These are phyloP conservation scores for Oscheius sp. DNA, from an alignment of 2,888 invertebrate species.

Conservation along the genomic window DNA sequence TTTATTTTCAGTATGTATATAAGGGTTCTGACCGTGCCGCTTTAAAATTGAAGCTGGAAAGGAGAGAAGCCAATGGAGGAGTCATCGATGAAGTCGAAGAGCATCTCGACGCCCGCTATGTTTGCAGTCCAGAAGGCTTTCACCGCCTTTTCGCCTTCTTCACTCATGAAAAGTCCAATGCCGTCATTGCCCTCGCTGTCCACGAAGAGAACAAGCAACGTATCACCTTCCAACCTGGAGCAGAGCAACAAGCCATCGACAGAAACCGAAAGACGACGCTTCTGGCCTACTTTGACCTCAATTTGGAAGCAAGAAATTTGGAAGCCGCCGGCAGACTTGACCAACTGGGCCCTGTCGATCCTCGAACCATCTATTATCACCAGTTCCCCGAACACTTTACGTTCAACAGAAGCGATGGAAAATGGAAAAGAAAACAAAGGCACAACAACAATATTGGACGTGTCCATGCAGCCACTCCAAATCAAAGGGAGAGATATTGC, in stretches of 20 bases:
- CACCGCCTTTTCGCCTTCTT: constrained; percentile 34
- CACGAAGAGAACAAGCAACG: not conserved
- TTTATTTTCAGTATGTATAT: constrained; percentile 44
- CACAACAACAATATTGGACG: constrained; percentile 13
- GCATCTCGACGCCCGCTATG: constrained; percentile 42
- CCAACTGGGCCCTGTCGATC: constrained; percentile 4
- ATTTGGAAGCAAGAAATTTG: not conserved
- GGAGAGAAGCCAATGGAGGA: constrained; percentile 5
- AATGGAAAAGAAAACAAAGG: not conserved
- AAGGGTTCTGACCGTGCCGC: constrained; percentile 57
- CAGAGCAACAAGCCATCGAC: not conserved
- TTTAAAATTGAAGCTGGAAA: not conserved
- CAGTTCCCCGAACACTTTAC: constrained; percentile 24
- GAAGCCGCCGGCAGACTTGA: not conserved
- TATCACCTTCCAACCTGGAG: not conserved
- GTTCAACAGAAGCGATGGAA: not conserved
- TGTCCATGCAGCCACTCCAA: not conserved
- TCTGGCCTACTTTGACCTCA: not conserved
- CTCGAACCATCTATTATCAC: not conserved
- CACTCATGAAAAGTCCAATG: constrained; percentile 5
- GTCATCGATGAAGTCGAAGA: constrained; percentile 39
- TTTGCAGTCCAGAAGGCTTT: constrained; percentile 48
- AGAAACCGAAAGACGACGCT: not conserved
- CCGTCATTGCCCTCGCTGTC: not conserved
- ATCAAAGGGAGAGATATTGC: constrained; percentile 2